Evolutionary conservation across 1,140 invertebrate species (phyloP), one percentile per base, ranked within the genome.

Genomic region (Lasaia peninsularis): DNA sequence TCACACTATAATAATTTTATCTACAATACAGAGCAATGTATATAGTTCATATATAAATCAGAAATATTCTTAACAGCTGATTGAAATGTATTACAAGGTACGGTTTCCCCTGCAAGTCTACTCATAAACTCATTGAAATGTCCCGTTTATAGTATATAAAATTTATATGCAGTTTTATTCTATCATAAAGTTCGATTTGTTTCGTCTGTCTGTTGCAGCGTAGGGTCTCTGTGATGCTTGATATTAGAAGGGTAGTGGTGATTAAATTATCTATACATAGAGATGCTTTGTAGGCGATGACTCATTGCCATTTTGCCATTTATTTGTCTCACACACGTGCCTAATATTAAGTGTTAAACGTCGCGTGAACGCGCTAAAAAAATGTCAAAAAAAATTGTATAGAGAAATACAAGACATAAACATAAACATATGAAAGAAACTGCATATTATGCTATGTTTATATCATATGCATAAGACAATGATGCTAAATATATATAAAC

Each of bases 111-210:
- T 65, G 56, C 63, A 56, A 75, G 67, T 71, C 72, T 70, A 44
- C 55, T 56, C 80, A 81, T 86, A 86, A 86, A 86, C 66, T 77
- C 63, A 68, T 62, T 75, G 77, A 77, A 81, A 82, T 78, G 73
- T 60, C 71, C 68, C 75, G 74, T 86, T 86, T 79, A 86, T 86
- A 82, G 77, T 75, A 71, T 80, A 86, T 86, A 86, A 86, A 83
- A 71, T 86, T 86, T 83, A 86, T 80, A 83, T 83, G 78, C 80
- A 86, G 71, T 83, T 81, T 86, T 79, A 82, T 86, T 73, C 57
- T 67, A 54, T 72, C 77, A 80, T 83, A 86, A 86, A 83, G 66
- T 82, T 80, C 75, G 75, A 83, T 81, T 72, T 77, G 72, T 76
- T 52, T 74, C 71, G 64, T 59, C 67, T 72, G 73, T 79, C 65